Conservation (phyloP, 1,140 invertebrate species). For the Aphelenchoides fujianensis region DNA sequence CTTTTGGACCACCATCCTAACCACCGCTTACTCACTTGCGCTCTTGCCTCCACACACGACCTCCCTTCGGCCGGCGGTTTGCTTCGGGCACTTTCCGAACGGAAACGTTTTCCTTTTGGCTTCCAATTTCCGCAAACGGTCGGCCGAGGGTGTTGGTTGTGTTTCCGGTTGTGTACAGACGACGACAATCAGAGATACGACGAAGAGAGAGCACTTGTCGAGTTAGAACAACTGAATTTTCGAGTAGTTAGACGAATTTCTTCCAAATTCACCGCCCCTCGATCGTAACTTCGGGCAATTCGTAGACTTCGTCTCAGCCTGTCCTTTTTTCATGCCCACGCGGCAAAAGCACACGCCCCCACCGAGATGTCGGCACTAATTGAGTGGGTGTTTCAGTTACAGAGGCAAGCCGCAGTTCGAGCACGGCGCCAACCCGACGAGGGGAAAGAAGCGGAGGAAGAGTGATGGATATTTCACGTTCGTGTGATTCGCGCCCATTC, state of each 20-base stretch:
- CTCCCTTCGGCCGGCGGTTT: no score
- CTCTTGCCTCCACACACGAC: no score
- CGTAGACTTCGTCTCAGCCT: conserved; percentile 15
- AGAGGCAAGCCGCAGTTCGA: conserved; percentile 59
- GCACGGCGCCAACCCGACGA: conserved; percentile 56
- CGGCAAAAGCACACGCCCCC: background rate
- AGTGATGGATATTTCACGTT: conserved; percentile 62
- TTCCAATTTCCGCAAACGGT: background rate
- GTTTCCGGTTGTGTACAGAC: conserved; percentile 1
- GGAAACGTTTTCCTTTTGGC: background rate
- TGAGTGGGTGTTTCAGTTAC: conserved; percentile 29
- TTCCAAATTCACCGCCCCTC: background rate
- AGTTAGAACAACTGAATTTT: background rate
- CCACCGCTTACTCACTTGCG: no score
- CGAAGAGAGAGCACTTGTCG: background rate
- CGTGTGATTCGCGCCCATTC: conserved; percentile 37
- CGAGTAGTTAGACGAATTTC: background rate
- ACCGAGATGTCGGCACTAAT: background rate
- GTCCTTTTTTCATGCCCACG: background rate
- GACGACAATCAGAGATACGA: background rate
- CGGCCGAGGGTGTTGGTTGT: no score
- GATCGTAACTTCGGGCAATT: conserved; percentile 16
- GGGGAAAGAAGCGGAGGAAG: conserved; percentile 61
- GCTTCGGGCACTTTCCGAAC: no score
- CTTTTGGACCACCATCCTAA: no score